A percentile compares a stretch with the other conserved stretches of the same genome.
These are phyloP conservation scores for Tetraneura akinire DNA, from an alignment of 1,140 invertebrate species.

Conservation along the genomic window DNA sequence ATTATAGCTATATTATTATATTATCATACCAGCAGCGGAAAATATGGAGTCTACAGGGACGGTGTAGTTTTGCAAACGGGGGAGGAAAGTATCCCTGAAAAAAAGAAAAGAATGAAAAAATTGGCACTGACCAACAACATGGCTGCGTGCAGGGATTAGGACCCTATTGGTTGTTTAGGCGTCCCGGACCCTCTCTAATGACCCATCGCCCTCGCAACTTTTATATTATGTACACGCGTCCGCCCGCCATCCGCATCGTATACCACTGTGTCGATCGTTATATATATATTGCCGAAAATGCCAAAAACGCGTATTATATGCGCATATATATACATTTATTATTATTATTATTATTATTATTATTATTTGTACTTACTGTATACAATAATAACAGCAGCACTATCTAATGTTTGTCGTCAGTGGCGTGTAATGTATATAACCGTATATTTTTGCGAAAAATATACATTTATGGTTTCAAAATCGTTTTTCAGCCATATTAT, in stretches of 20 bases:
- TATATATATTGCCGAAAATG: conserved; percentile 13
- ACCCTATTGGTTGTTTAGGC: conserved; percentile 38
- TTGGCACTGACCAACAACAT: conserved; percentile 42
- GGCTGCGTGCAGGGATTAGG: conserved; percentile 34
- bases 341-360: background rate
- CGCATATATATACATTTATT: conserved; percentile 3
- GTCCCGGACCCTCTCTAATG: conserved; percentile 27
- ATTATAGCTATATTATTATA: too few relatives aligned
- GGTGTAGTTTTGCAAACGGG: conserved; percentile 8
- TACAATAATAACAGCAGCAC: background rate
- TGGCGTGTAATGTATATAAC: too few relatives aligned
- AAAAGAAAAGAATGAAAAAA: conserved; percentile 36
- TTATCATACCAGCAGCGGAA: background rate
- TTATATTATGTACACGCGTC: background rate
- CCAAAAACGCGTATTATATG: too few relatives aligned
- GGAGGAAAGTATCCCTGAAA: background rate
- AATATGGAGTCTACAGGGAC: background rate
- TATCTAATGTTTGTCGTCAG: background rate
- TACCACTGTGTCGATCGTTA: too few relatives aligned
- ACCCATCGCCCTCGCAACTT: conserved; percentile 44
- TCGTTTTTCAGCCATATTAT: background rate
- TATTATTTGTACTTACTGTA: too few relatives aligned
- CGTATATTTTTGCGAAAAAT: too few relatives aligned
- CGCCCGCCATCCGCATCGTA: too few relatives aligned
- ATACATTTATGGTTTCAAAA: background rate